phyloP scores from a whole-genome alignment of 2,113 vertebrate genomes.

The Pleuronectes platessa region DNA sequence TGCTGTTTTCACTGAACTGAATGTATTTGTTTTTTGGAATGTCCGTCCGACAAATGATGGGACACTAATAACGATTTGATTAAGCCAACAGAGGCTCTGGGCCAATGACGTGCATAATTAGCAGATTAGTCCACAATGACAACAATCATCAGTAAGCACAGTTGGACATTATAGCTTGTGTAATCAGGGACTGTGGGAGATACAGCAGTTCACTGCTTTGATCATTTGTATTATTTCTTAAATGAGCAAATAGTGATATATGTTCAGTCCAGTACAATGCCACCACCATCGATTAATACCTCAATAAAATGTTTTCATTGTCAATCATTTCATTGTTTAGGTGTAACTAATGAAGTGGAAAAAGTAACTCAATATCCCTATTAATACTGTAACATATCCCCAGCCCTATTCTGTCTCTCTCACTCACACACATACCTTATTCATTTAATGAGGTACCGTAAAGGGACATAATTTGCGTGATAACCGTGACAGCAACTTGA shows the following conservation, averaged over 20 bases:
- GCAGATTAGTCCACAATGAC: neutral
- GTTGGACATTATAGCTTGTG: neutral
- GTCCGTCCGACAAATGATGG: too few relatives aligned
- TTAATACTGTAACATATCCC: too few relatives aligned
- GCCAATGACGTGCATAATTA: neutral
- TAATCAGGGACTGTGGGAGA: neutral
- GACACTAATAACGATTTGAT: neutral
- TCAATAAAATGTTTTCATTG: too few relatives aligned
- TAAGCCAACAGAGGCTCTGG: neutral
- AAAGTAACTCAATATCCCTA: too few relatives aligned
- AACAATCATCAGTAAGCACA: neutral
- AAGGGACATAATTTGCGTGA: neutral
- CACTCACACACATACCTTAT: neutral
- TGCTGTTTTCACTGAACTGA: neutral
- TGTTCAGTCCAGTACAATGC: too few relatives aligned
- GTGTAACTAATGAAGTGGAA: neutral
- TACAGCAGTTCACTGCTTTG: neutral
- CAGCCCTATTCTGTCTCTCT: too few relatives aligned
- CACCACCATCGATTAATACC: too few relatives aligned
- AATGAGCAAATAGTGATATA: neutral
- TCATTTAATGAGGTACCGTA: neutral
- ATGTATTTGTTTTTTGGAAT: neutral
- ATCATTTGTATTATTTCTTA: too few relatives aligned
- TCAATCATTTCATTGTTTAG: too few relatives aligned
- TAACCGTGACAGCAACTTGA: neutral